Evolutionary conservation across 2,797 vertebrate species (phyloP).

Genomic region (Setipinna tenuifilis): DNA sequence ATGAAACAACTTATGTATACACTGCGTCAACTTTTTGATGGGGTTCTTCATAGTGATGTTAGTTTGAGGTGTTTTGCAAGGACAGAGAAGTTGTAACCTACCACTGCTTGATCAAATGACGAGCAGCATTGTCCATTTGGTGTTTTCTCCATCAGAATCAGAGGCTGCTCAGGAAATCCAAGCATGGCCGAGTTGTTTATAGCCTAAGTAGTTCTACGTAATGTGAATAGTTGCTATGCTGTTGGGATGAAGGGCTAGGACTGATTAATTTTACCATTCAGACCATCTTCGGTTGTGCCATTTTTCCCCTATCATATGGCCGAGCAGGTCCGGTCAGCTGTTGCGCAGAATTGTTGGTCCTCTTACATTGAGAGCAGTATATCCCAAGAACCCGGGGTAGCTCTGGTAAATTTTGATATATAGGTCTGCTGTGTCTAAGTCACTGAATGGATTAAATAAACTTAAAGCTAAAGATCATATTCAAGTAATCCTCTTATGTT

Average conservation of each 20-base stretch:
- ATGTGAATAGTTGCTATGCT: background rate
- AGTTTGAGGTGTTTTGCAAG: background rate
- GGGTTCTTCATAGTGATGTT: background rate
- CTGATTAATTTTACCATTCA: background rate
- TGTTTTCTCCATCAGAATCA: conserved; percentile 4
- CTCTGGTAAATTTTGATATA: too few relatives aligned
- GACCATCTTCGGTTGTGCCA: background rate
- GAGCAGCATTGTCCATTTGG: background rate
- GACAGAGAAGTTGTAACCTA: background rate
- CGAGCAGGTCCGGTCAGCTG: background rate
- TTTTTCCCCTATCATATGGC: background rate
- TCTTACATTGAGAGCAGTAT: background rate
- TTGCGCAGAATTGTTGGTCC: background rate
- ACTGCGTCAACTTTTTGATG: background rate
- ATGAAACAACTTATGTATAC: background rate
- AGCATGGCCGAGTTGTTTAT: conserved; percentile 14
- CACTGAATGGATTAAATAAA: background rate
- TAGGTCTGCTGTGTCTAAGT: background rate
- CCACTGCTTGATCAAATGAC: background rate
- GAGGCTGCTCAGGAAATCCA: background rate
- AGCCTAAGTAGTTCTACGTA: background rate
- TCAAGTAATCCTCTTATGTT: too few relatives aligned
- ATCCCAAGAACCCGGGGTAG: background rate
- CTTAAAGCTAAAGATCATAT: too few relatives aligned
- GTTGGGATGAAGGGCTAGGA: background rate